Conservation (phyloP, 2,797 vertebrate species). For the Spea hammondii region DNA sequence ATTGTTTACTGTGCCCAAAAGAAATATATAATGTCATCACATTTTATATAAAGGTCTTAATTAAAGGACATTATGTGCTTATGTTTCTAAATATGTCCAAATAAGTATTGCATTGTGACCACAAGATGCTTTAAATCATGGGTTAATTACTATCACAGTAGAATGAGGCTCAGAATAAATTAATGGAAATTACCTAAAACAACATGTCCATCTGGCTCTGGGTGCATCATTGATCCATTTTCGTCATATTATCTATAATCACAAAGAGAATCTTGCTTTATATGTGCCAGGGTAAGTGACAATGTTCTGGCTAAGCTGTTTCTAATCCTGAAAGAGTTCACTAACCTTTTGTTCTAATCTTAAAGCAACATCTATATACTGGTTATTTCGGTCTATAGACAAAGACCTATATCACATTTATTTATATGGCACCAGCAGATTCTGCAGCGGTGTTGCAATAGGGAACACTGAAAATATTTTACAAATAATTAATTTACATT, state of each 20-base stretch:
- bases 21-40: background rate
- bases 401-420: background rate
- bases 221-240: constrained; percentile 29
- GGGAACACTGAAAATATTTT: too few relatives aligned
- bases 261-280: constrained; percentile 16
- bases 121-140: constrained; percentile 27
- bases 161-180: constrained; percentile 31
- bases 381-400: background rate
- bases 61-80: constrained; percentile 31
- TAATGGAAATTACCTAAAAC: constrained; percentile 24
- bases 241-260: constrained; percentile 22
- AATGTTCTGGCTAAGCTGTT: constrained; percentile 6
- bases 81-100: constrained; percentile 18
- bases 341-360: constrained; percentile 1
- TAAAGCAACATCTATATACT: background rate
- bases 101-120: constrained; percentile 25
- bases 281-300: constrained; percentile 24
- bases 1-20: background rate
- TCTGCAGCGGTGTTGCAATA: too few relatives aligned
- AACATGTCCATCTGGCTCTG: constrained; percentile 20
- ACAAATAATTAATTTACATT: too few relatives aligned
- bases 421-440: too few relatives aligned
- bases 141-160: constrained; percentile 38
- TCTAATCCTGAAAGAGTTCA: constrained; percentile 1
- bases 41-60: constrained; percentile 30